Percentiles rank a stretch among this genome's conserved stretches.
Conservation (phyloP, 2,888 invertebrate genomes). For the Hoplodrina ambigua region DNA sequence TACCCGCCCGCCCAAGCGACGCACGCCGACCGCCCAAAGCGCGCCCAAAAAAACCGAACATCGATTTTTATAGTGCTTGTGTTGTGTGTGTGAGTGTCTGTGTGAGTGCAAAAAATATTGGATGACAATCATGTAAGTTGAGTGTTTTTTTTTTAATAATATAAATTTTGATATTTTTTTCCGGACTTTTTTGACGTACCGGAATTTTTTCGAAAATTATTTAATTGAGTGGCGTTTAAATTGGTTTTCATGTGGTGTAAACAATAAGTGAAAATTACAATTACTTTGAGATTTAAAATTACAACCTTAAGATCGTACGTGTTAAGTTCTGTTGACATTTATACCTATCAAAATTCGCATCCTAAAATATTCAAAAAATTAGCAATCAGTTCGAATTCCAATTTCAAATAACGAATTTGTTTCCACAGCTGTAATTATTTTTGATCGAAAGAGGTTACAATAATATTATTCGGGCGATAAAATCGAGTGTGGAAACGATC, state of each 20-base stretch:
- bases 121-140: slow-evolving; percentile 64
- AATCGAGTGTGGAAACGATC: slow-evolving; percentile 51
- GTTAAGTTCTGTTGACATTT: slow-evolving; percentile 15
- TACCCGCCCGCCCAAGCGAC: slow-evolving; percentile 63
- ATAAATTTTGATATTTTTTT: slow-evolving; percentile 21
- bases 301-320: not conserved
- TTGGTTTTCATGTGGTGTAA: not conserved
- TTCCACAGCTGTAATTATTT: slow-evolving; percentile 17
- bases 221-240: slow-evolving; percentile 11
- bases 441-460: slow-evolving; percentile 9
- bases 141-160: slow-evolving; percentile 26
- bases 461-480: slow-evolving; percentile 38
- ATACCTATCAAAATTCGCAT: not conserved
- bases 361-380: slow-evolving; percentile 1
- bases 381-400: slow-evolving; percentile 1
- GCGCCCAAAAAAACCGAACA: slow-evolving; percentile 64
- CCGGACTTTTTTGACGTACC: slow-evolving; percentile 22
- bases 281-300: not conserved
- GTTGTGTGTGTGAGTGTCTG: slow-evolving; percentile 68
- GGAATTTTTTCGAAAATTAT: not conserved
- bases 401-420: slow-evolving; percentile 19
- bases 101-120: slow-evolving; percentile 64
- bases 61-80: slow-evolving; percentile 69
- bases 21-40: slow-evolving; percentile 59
- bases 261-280: not conserved